Evolutionary conservation across 1,140 invertebrate species (phyloP), one percentile per base, ranked within the genome.

Genomic region (Gyrodactylus bullatarudis): DNA sequence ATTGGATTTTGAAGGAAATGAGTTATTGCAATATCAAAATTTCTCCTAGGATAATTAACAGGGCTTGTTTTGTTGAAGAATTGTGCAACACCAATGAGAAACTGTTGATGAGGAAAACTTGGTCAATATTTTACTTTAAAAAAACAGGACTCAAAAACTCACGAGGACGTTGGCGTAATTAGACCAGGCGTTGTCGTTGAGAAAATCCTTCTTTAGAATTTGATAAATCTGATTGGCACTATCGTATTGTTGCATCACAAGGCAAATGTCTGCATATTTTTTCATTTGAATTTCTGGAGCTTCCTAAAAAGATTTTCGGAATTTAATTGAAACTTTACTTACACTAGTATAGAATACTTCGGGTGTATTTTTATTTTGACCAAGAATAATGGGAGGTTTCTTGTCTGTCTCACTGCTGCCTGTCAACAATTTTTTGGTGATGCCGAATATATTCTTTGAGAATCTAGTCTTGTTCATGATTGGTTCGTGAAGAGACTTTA

Each of bases 231-330:
- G 88, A 81, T 91, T 94, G 0, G 94, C 89, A 73, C 88, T 82
- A 75, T 87, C 85, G 82, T 96, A 97, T 76, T 93, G 86, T 16
- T 91, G 89, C 79, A 97, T 91, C 84, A 97, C 86, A 78, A 98
- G 96, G 79, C 89, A 91, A 0, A 98, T 81, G 81, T 99, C 94
- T 1, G 88, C 94, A 34, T 97, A 79, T 74, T 90, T 86, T 74
- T 93, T 84, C 24, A 91, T 84, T 78, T 96, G 91, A 68, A 97
- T 82, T 81, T 98, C 94, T 1, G 88, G 86, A 2, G 91, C 89
- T 79, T 95, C 91, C 27, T 82, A 82, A 1, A n/a, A 54, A 16
- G 34, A 54, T 16, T 16, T 16, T 16, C 8, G n/a, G n/a, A 54
- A n/a, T 8, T 54, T 54, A 8, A 54, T 54, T n/a, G 34, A 54